A percentile compares a stretch with the other conserved stretches of the same genome.
Conservation (phyloP, 2,797 vertebrate species). For the Tolypeutes matacus region DNA sequence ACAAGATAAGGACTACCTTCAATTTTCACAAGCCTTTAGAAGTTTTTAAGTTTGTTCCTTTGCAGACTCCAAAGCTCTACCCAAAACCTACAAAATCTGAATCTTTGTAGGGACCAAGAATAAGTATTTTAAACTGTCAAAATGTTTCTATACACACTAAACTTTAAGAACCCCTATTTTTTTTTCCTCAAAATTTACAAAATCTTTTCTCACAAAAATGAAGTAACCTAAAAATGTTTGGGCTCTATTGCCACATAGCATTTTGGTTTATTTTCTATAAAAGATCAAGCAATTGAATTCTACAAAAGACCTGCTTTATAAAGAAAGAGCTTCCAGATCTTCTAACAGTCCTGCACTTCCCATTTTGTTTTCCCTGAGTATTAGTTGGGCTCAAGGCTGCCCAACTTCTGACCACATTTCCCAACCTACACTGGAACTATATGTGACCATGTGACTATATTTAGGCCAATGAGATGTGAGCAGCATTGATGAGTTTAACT, state of each 20-base stretch:
- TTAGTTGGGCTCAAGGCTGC: background rate
- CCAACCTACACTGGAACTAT: background rate
- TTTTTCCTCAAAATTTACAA: no score
- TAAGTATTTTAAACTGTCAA: slow-evolving; percentile 1
- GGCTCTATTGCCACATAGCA: background rate
- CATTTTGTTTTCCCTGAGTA: background rate
- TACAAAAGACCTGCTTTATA: background rate
- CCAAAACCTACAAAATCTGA: background rate
- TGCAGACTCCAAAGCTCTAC: background rate
- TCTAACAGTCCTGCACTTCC: background rate
- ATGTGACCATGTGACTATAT: background rate
- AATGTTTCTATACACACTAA: background rate
- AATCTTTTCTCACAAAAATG: slow-evolving; percentile 16
- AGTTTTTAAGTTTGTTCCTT: slow-evolving; percentile 3
- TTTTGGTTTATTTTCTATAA: slow-evolving; percentile 21
- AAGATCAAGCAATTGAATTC: slow-evolving; percentile 37
- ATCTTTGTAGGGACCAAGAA: background rate
- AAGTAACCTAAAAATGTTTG: background rate
- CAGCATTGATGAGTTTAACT: background rate
- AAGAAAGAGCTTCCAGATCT: background rate
- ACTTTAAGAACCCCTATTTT: background rate
- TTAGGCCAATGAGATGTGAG: background rate
- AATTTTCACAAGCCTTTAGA: slow-evolving; percentile 6
- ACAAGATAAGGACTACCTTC: background rate
- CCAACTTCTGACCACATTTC: background rate